Base-by-base conservation (phyloP, 2,113 vertebrate genomes). In the Erinaceus europaeus region DNA sequence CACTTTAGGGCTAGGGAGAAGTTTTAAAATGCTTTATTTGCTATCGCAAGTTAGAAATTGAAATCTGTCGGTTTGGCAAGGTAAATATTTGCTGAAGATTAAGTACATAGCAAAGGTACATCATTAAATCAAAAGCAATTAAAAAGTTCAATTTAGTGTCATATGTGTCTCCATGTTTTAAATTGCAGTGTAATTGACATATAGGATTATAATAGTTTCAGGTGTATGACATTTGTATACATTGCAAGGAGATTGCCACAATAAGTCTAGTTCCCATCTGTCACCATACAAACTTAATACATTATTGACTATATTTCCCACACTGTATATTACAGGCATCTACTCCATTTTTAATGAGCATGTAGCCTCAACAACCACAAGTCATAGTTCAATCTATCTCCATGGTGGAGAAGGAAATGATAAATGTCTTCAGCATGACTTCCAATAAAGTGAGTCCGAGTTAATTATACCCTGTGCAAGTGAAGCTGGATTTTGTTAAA, bases 21-120 rank as follows among this genome's bases (percentile, higher is more conserved):
- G 72, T 92, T n/a, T n/a, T 48, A 85, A 90, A 78, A 79, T 61
- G 46, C 18, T 80, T 83, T 40, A 75, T 88, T 62, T 92, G 85
- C 87, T 87, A 90, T 4, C 69, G 84, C 5, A 91, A 92, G 76
- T 64, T 87, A 87, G 78, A 76, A 46, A 36, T 5, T 69, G 32
- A 48, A 89, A 92, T 78, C 50, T 27, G 2, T 32, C 50, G 55
- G 36, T 85, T 89, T 72, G 34, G 55, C 4, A 88, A 80, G 59
- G 50, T 79, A 95, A 94, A 94, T 69, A 92, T 89, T 83, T 94
- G 77, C 84, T 92, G 65, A 74, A 82, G 90, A 65, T 72, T 94
- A 77, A 80, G 86, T 34, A 48, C 86, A 74, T n/a, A 69, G 73
- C 74, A 92, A 90, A 89, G 46, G 52, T 75, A 85, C 29, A 0